Evolutionary conservation across 2,888 invertebrate genomes (phyloP).

Genomic region (Drosophila longiperda): DNA sequence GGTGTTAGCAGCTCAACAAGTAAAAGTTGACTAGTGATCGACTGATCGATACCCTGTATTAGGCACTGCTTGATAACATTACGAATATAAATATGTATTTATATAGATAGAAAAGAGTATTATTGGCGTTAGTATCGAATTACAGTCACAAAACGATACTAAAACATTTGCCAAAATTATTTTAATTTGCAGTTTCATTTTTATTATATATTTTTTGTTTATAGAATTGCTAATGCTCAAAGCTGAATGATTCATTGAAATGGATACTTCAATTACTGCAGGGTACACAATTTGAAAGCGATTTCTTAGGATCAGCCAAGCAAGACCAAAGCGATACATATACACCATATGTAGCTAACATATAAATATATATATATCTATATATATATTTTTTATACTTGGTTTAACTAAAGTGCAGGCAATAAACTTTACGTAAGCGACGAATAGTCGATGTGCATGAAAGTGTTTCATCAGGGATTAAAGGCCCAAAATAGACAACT

Average conservation of each 20-base stretch:
- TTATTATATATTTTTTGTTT: not conserved
- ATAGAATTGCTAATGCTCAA: not conserved
- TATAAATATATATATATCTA: slow-evolving; percentile 5
- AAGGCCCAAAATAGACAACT: slow-evolving; percentile 34
- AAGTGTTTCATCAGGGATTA: slow-evolving; percentile 36
- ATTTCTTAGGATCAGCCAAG: slow-evolving; percentile 40
- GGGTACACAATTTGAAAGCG: slow-evolving; percentile 62
- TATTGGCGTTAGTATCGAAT: not conserved
- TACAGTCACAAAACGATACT: not conserved
- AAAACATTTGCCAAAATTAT: not conserved
- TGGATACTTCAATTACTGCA: not conserved
- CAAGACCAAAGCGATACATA: slow-evolving; percentile 40
- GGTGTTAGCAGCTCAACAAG: slow-evolving; percentile 4
- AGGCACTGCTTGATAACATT: not conserved
- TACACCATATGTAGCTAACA: slow-evolving; percentile 29
- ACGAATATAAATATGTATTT: not conserved
- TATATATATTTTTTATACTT: not conserved
- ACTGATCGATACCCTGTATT: slow-evolving; percentile 3
- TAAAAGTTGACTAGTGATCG: not conserved
- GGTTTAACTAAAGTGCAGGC: slow-evolving; percentile 34
- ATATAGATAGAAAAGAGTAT: not conserved
- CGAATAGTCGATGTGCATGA: slow-evolving; percentile 23
- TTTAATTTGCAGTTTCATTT: not conserved
- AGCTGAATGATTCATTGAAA: not conserved
- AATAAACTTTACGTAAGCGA: slow-evolving; percentile 56